Conservation (phyloP, 2,113 vertebrate genomes). For the Callopanchax toddi region DNA sequence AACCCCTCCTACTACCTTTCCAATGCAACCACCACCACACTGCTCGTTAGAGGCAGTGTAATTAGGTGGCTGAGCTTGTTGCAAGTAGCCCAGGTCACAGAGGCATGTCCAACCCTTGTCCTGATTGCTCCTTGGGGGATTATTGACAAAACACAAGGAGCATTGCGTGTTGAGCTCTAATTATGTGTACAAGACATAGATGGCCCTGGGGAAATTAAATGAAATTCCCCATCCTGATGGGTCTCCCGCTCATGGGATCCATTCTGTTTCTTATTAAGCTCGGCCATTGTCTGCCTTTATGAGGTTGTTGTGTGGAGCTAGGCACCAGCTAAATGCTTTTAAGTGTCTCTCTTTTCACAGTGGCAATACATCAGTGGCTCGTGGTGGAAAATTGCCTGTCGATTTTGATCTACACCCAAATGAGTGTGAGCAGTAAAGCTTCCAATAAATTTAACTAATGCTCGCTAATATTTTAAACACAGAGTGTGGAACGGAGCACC, state of each 20-base stretch:
- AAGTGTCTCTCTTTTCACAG: constrained; percentile 57
- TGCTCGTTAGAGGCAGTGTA: constrained; percentile 92
- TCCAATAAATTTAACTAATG: constrained; percentile 47
- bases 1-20: constrained; percentile 52
- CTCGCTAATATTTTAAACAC: constrained; percentile 51
- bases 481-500: constrained; percentile 54
- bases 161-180: constrained; percentile 94
- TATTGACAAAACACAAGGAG: constrained; percentile 97
- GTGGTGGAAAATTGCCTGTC: constrained; percentile 62
- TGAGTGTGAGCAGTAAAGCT: constrained; percentile 45
- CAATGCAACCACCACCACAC: constrained; percentile 78
- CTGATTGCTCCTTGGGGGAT: constrained; percentile 95
- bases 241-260: constrained; percentile 90
- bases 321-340: constrained; percentile 69
- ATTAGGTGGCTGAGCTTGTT: constrained; percentile 89
- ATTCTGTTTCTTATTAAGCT: constrained; percentile 96
- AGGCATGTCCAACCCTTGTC: constrained; percentile 95
- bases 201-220: constrained; percentile 97
- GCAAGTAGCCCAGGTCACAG: constrained; percentile 92
- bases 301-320: constrained; percentile 84
- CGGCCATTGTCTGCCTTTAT: constrained; percentile 94
- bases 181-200: constrained; percentile 97
- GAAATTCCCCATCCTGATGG: constrained; percentile 97
- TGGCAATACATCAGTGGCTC: constrained; percentile 60
- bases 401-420: constrained; percentile 49